Evolutionary conservation across 1,140 invertebrate species (phyloP).

Genomic region (Caenorhabditis briggsae): DNA sequence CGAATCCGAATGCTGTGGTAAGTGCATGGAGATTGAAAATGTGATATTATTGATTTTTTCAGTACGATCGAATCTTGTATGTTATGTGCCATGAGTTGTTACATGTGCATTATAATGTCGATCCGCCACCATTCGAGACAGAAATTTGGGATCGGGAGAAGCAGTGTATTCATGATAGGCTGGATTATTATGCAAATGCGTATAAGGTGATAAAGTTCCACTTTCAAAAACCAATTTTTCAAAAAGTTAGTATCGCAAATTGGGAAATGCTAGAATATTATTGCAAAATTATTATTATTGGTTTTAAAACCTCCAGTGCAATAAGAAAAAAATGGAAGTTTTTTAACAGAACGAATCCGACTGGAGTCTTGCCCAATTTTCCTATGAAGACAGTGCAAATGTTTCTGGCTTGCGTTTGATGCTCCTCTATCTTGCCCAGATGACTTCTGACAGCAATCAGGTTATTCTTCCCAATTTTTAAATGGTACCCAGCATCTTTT

Average conservation of each 20-base stretch:
- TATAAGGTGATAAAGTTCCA: constrained; percentile 1
- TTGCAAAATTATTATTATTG: too few relatives aligned
- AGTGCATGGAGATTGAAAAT: too few relatives aligned
- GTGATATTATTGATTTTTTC: background rate
- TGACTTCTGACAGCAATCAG: background rate
- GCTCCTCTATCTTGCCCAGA: constrained; percentile 23
- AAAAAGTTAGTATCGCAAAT: too few relatives aligned
- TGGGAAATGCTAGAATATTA: too few relatives aligned
- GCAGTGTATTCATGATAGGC: constrained; percentile 6
- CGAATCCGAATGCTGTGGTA: constrained; percentile 23
- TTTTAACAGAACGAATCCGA: background rate
- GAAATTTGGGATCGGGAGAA: constrained; percentile 8
- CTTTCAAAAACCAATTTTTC: too few relatives aligned
- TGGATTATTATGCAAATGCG: background rate
- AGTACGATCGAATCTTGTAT: constrained; percentile 17
- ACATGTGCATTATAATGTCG: constrained; percentile 24
- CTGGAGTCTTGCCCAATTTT: background rate
- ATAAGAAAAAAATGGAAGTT: too few relatives aligned
- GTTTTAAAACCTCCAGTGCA: too few relatives aligned
- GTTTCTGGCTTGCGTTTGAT: constrained; percentile 15
- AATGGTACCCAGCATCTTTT: background rate
- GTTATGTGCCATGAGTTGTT: constrained; percentile 20
- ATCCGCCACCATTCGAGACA: background rate
- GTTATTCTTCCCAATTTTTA: background rate
- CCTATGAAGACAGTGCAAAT: constrained; percentile 34